These are phyloP conservation scores for Stigmatopora nigra DNA, from an alignment of 2,113 vertebrate species.

Conservation along the genomic window DNA sequence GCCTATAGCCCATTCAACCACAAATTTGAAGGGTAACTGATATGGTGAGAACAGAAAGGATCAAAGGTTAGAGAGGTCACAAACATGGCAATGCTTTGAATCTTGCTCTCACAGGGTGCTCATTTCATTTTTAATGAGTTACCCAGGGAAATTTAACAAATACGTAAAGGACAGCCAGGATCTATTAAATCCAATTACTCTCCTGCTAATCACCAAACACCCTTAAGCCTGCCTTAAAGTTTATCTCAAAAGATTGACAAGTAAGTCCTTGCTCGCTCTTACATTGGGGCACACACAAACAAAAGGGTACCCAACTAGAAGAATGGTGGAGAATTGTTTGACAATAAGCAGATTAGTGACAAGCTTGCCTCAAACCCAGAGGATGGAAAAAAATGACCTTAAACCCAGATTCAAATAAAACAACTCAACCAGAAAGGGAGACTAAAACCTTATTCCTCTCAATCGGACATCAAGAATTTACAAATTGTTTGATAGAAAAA, in stretches of 20 bases:
- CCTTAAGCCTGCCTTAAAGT: not conserved
- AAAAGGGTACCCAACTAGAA: not conserved
- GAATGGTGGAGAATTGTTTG: constrained; percentile 2
- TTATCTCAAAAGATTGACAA: not conserved
- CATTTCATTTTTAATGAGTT: too few relatives aligned
- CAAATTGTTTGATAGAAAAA: not conserved
- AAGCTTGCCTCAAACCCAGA: not conserved
- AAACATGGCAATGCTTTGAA: too few relatives aligned
- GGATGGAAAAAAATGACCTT: not conserved
- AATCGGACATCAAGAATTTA: not conserved
- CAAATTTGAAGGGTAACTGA: too few relatives aligned
- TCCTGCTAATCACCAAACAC: not conserved
- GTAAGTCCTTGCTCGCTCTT: not conserved
- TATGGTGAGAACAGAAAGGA: too few relatives aligned
- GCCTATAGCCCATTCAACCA: too few relatives aligned
- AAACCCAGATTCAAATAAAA: not conserved
- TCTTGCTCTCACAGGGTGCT: too few relatives aligned
- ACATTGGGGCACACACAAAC: not conserved
- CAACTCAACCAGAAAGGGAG: not conserved
- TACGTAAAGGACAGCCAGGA: too few relatives aligned
- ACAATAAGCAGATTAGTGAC: constrained; percentile 17
- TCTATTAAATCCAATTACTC: too few relatives aligned
- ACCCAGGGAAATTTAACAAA: too few relatives aligned
- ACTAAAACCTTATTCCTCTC: not conserved
- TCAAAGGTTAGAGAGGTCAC: too few relatives aligned